phyloP scores from a whole-genome alignment of 2,797 vertebrate species.

The Danio choprae region DNA sequence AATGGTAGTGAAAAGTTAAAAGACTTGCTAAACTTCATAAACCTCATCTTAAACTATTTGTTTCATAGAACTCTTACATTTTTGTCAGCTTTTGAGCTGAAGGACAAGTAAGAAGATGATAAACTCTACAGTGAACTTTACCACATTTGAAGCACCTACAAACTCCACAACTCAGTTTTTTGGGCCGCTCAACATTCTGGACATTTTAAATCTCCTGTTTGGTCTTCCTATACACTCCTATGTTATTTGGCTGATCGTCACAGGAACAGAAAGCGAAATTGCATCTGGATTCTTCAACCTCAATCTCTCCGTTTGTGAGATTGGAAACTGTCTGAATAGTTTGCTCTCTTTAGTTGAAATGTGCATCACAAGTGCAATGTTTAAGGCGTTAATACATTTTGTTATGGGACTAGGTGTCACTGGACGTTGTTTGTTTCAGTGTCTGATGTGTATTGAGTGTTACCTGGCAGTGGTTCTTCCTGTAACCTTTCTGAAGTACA shows the following conservation, averaged over 20 bases:
- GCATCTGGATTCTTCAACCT: not conserved
- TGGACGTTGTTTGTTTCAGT: slow-evolving; percentile 33
- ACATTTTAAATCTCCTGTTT: not conserved
- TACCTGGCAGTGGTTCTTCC: slow-evolving; percentile 42
- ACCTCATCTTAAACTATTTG: no score
- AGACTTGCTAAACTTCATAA: no score
- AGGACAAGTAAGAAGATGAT: no score
- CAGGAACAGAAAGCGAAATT: not conserved
- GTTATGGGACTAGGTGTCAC: not conserved
- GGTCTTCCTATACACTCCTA: slow-evolving; percentile 6
- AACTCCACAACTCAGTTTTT: not conserved
- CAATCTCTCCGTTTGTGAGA: slow-evolving; percentile 23
- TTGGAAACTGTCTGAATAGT: not conserved
- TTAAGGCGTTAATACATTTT: not conserved
- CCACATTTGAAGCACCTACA: not conserved
- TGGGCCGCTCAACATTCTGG: not conserved
- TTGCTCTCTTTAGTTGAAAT: not conserved
- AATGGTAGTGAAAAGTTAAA: no score
- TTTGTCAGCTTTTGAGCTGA: no score
- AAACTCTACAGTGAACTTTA: not conserved
- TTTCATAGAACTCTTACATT: no score
- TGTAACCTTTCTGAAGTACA: slow-evolving; percentile 49
- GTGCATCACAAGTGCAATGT: not conserved
- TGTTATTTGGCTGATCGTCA: slow-evolving; percentile 1
- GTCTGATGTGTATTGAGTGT: slow-evolving; percentile 43